Evolutionary conservation across 2,797 vertebrate genomes (phyloP).

Genomic region (Clamator glandarius): DNA sequence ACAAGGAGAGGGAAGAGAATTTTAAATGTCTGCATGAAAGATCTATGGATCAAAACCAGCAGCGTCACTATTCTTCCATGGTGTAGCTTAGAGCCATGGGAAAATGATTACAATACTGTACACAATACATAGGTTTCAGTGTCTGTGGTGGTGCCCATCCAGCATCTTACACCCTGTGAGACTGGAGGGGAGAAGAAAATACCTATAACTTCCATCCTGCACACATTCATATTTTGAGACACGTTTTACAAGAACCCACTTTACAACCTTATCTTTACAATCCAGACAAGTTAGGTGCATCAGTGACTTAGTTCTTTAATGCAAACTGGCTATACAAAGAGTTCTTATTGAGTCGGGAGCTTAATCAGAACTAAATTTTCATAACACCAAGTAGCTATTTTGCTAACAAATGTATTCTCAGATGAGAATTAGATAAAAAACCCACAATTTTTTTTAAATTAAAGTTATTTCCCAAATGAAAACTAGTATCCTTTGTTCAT

Average conservation of each 20-base stretch:
- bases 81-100: background rate
- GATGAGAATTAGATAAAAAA: conserved; percentile 44
- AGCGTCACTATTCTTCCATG: background rate
- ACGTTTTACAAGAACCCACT: background rate
- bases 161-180: background rate
- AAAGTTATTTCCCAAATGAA: conserved; percentile 59
- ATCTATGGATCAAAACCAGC: background rate
- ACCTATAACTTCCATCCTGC: background rate
- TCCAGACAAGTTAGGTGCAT: background rate
- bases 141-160: background rate
- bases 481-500: conserved; percentile 56
- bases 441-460: conserved; percentile 64
- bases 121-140: background rate
- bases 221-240: background rate
- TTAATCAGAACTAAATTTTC: conserved; percentile 8
- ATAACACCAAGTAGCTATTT: background rate
- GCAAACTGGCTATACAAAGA: background rate
- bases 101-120: background rate
- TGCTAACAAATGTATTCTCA: conserved; percentile 30
- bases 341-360: background rate
- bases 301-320: background rate
- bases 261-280: background rate
- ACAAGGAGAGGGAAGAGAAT: background rate
- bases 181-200: background rate
- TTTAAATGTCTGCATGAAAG: background rate